Evolutionary conservation across 2,888 invertebrate genomes (phyloP).

Genomic region (Nesidiocoris tenuis): DNA sequence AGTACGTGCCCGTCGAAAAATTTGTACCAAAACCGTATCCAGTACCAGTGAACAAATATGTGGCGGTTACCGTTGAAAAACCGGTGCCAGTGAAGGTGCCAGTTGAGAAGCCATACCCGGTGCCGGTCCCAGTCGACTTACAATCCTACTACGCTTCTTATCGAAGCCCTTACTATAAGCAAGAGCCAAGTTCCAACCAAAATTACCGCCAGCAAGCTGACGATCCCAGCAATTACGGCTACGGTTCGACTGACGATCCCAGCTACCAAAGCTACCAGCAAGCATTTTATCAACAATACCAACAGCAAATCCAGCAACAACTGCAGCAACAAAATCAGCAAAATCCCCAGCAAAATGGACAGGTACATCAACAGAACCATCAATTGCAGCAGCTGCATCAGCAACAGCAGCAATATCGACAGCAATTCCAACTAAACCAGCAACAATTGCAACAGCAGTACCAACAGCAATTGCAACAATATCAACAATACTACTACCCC

Average conservation of each 20-base stretch:
- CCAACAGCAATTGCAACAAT: neutral
- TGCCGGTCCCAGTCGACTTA: slow-evolving; percentile 45
- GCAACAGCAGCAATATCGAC: neutral
- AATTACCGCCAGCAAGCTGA: neutral
- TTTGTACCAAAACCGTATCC: slow-evolving; percentile 64
- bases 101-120: slow-evolving; percentile 49
- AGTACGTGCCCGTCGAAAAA: slow-evolving; percentile 39
- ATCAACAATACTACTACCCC: neutral
- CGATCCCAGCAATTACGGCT: neutral
- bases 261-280: neutral
- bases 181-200: neutral
- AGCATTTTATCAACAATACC: neutral
- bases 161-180: slow-evolving; percentile 9
- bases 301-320: neutral
- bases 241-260: neutral
- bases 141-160: no score
- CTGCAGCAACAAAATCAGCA: slow-evolving; percentile 7
- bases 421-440: neutral
- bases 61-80: slow-evolving; percentile 60
- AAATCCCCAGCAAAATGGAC: neutral
- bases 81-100: slow-evolving; percentile 48
- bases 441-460: neutral
- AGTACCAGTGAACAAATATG: slow-evolving; percentile 71
- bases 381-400: neutral
- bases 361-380: neutral